Evolutionary conservation across 2,888 invertebrate genomes (phyloP).

Genomic region (Agrotis clavis): DNA sequence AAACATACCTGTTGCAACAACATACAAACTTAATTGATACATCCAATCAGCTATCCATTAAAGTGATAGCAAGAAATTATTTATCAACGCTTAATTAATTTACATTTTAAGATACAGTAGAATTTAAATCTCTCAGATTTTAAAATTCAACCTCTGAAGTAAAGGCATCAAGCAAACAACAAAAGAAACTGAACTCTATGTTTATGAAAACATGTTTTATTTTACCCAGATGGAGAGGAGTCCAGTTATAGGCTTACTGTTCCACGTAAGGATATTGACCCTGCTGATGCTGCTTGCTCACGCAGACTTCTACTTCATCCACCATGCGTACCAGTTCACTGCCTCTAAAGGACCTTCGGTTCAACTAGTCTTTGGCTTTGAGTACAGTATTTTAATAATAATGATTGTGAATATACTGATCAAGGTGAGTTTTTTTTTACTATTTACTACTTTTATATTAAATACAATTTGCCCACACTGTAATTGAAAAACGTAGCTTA

Average conservation of each 20-base stretch:
- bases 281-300: conserved; percentile 95
- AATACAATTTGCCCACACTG: not conserved
- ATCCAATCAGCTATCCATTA: not conserved
- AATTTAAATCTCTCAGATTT: not conserved
- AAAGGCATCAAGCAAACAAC: not conserved
- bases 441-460: conserved; percentile 8
- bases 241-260: conserved; percentile 98
- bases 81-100: not conserved
- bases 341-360: conserved; percentile 98
- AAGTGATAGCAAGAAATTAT: not conserved
- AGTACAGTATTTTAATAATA: conserved; percentile 99
- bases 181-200: not conserved
- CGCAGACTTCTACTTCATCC: conserved; percentile 97
- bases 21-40: not conserved
- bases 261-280: conserved; percentile 97
- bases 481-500: no score
- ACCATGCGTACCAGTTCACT: conserved; percentile 98
- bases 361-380: conserved; percentile 99
- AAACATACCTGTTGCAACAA: conserved; percentile 4
- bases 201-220: not conserved
- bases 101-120: not conserved
- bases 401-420: conserved; percentile 98
- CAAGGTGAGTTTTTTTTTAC: conserved; percentile 91
- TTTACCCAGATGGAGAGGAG: conserved; percentile 98
- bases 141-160: no score